Percentiles rank a stretch among this genome's conserved stretches.
Conservation (phyloP, 2,797 vertebrate species). For the Dipus sagitta region DNA sequence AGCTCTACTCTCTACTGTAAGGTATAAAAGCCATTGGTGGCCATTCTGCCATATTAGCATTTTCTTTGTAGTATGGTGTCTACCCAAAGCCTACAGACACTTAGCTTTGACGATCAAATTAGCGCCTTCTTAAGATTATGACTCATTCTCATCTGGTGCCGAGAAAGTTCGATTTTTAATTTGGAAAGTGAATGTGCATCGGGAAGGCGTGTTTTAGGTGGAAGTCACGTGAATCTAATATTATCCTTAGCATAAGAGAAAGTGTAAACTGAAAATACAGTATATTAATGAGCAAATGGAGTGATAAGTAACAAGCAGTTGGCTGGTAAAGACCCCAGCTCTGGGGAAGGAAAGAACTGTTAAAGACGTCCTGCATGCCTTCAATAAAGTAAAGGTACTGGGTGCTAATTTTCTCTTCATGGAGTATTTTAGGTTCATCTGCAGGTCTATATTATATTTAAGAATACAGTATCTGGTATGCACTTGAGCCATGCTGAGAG, state of each 20-base stretch:
- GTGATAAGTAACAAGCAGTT: background rate
- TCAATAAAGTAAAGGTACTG: background rate
- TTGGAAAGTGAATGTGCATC: background rate
- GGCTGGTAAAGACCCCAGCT: conserved; percentile 30
- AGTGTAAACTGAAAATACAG: conserved; percentile 39
- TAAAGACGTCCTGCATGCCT: background rate
- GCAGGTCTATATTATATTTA: background rate
- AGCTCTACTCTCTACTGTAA: background rate
- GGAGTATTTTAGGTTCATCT: conserved; percentile 37
- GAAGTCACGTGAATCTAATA: background rate
- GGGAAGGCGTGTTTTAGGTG: background rate
- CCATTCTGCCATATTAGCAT: background rate
- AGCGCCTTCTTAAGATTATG: background rate
- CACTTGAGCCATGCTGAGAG: background rate
- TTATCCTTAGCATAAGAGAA: conserved; percentile 46
- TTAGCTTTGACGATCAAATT: background rate
- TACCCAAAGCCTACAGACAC: conserved; percentile 5
- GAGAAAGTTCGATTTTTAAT: conserved; percentile 49
- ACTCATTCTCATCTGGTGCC: background rate
- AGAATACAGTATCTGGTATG: conserved; percentile 2
- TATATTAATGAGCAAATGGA: background rate
- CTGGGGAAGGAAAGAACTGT: background rate
- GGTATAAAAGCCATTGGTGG: background rate
- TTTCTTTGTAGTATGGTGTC: background rate
- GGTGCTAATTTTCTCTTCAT: background rate